These are phyloP conservation scores for Heliconius aoede DNA, from an alignment of 2,888 invertebrate genomes.

Conservation along the genomic window DNA sequence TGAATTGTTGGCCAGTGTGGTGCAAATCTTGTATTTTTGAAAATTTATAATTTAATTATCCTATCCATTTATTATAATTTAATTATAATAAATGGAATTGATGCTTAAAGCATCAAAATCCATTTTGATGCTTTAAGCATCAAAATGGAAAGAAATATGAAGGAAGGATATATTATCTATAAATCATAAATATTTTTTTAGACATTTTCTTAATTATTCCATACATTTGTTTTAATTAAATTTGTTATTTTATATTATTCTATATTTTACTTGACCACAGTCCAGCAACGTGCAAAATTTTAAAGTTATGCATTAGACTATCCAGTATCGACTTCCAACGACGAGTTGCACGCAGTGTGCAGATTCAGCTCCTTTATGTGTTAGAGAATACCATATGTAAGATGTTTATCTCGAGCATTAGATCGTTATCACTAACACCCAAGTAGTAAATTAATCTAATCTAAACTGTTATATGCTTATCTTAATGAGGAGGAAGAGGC, in stretches of 20 bases:
- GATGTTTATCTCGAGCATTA: constrained; percentile 30
- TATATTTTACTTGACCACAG: constrained; percentile 7
- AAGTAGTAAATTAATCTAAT: constrained; percentile 43
- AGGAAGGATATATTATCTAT: too few species aligned
- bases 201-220: too few species aligned
- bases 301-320: not conserved
- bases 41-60: too few species aligned
- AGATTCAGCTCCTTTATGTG: constrained; percentile 26
- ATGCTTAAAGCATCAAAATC: too few species aligned
- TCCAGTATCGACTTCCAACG: constrained; percentile 7
- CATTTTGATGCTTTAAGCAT: too few species aligned
- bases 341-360: constrained; percentile 25
- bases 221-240: too few species aligned
- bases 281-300: not conserved
- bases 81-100: too few species aligned
- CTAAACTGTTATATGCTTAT: constrained; percentile 41
- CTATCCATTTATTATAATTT: too few species aligned
- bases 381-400: constrained; percentile 28
- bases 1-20: not conserved
- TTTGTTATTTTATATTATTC: not conserved
- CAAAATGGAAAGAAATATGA: too few species aligned
- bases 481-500: constrained; percentile 42
- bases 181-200: too few species aligned
- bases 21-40: too few species aligned
- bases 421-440: constrained; percentile 35